phyloP scores from a whole-genome alignment of 1,140 invertebrate genomes.

The Microplitis demolitor region DNA sequence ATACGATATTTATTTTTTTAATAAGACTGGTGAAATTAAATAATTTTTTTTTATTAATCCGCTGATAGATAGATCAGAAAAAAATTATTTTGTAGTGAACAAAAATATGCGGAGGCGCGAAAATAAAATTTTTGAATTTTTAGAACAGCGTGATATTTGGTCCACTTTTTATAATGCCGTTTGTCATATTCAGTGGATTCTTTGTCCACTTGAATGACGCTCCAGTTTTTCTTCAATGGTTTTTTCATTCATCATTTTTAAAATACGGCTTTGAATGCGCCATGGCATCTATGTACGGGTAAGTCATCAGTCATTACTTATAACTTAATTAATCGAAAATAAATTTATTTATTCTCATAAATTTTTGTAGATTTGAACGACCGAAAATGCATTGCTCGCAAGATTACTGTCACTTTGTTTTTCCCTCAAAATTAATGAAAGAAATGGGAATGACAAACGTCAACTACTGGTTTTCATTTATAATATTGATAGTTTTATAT shows the following conservation, averaged over 20 bases:
- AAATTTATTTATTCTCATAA: not conserved
- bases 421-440: conserved; percentile 72
- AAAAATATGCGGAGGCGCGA: too few relatives aligned
- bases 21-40: too few relatives aligned
- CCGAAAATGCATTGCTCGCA: conserved; percentile 67
- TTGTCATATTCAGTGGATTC: conserved; percentile 88
- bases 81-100: too few relatives aligned
- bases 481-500: conserved; percentile 67
- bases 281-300: conserved; percentile 71
- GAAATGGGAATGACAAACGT: conserved; percentile 76
- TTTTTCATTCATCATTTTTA: conserved; percentile 85
- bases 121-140: conserved; percentile 40
- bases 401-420: conserved; percentile 73
- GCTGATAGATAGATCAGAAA: too few relatives aligned
- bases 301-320: conserved; percentile 18
- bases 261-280: conserved; percentile 79
- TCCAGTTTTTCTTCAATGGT: conserved; percentile 79
- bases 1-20: too few relatives aligned
- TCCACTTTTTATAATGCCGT: conserved; percentile 81
- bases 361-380: conserved; percentile 69
- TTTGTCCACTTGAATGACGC: conserved; percentile 86
- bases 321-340: not conserved
- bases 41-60: too few relatives aligned
- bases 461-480: conserved; percentile 68
- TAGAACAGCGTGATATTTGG: conserved; percentile 85